phyloP scores from a whole-genome alignment of 2,113 vertebrate genomes.

The Pristiophorus japonicus region DNA sequence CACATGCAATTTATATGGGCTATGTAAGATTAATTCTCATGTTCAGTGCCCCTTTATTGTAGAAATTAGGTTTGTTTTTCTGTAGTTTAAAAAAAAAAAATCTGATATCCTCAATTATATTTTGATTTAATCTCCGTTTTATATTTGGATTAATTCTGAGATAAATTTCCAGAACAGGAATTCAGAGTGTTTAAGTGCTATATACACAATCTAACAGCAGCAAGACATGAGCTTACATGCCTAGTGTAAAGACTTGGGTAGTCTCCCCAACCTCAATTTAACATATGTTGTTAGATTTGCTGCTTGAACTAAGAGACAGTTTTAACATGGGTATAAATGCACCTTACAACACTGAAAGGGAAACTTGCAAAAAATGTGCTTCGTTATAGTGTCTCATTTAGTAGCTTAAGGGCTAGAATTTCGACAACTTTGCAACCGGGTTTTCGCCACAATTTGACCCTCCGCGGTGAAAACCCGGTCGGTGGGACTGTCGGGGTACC shows the following conservation, averaged over 20 bases:
- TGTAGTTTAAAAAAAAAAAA: neutral
- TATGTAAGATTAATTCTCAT: neutral
- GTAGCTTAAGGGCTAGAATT: no score
- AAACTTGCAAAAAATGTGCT: neutral
- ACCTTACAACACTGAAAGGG: neutral
- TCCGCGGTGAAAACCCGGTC: no score
- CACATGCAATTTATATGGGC: no score
- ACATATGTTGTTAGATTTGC: neutral
- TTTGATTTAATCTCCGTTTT: neutral
- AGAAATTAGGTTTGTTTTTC: neutral
- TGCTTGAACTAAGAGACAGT: neutral
- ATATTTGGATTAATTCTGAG: neutral
- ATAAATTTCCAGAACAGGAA: neutral
- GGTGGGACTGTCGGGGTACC: no score
- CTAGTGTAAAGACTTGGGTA: neutral
- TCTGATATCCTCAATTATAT: neutral
- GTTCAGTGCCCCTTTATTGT: no score
- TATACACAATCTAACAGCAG: neutral
- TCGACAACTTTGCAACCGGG: no score
- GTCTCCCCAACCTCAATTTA: neutral
- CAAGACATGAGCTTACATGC: neutral
- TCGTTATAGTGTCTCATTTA: no score
- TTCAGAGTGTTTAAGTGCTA: neutral
- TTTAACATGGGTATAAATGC: neutral
- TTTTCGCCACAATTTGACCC: no score